Conservation (phyloP, 2,113 vertebrate species). For the Sylvietta virens region DNA sequence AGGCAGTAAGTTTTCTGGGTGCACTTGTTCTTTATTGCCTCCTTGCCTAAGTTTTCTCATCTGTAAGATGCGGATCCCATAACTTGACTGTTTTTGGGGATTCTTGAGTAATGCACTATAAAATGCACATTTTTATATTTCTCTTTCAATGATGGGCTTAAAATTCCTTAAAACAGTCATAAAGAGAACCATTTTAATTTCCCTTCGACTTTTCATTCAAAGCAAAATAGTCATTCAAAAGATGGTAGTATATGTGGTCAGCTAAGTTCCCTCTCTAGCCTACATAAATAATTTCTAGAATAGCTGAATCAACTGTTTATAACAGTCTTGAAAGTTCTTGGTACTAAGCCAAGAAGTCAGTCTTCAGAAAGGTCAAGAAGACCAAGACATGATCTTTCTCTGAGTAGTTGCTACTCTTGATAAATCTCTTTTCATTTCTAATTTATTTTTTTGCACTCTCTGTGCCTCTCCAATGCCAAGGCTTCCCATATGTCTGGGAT, state of each 20-base stretch:
- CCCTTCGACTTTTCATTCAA: constrained; percentile 22
- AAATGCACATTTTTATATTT: background rate
- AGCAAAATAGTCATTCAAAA: background rate
- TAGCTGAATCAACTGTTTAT: constrained; percentile 16
- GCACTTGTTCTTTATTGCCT: background rate
- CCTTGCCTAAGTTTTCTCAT: background rate
- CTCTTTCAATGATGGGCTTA: background rate
- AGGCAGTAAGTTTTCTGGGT: background rate
- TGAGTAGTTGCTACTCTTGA: background rate
- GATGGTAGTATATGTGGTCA: background rate
- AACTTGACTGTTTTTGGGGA: background rate
- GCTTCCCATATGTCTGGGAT: background rate
- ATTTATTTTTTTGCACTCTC: background rate
- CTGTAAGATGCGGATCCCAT: background rate
- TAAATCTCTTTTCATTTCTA: constrained; percentile 25
- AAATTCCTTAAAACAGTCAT: background rate
- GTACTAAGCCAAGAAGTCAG: constrained; percentile 17
- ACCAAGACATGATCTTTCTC: background rate
- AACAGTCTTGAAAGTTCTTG: constrained; percentile 28
- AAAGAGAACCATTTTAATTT: constrained; percentile 10
- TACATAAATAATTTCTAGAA: constrained; percentile 40
- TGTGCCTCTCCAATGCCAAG: background rate
- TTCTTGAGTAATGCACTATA: background rate
- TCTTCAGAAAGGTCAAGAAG: constrained; percentile 4
- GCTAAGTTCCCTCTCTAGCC: constrained; percentile 12